These are phyloP conservation scores for Ectobius pallidus DNA, from an alignment of 2,888 invertebrate species.

Conservation along the genomic window DNA sequence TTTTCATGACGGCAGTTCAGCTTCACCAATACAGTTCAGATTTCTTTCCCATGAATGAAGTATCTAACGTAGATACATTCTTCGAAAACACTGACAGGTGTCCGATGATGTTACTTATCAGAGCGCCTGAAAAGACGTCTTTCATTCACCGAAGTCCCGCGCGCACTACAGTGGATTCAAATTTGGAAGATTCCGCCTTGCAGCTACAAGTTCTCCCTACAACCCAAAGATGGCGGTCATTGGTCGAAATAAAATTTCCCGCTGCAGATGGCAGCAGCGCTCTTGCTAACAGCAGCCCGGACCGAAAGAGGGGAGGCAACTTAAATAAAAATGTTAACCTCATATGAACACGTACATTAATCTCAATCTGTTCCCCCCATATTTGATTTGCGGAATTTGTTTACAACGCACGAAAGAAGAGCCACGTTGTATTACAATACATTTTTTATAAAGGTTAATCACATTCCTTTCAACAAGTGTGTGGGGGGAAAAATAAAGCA, in stretches of 20 bases:
- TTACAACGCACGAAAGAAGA: too few relatives aligned
- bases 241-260: not conserved
- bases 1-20: not conserved
- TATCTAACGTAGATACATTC: not conserved
- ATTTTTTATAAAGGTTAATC: too few relatives aligned
- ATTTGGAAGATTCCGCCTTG: constrained; percentile 21
- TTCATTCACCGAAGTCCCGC: constrained; percentile 8
- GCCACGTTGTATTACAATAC: too few relatives aligned
- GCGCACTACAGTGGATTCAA: constrained; percentile 16
- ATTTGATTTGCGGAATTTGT: too few relatives aligned
- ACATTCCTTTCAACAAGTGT: too few relatives aligned
- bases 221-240: too few relatives aligned
- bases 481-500: too few relatives aligned
- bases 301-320: too few relatives aligned
- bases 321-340: too few relatives aligned
- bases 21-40: not conserved
- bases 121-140: not conserved
- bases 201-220: not conserved
- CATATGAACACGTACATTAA: too few relatives aligned
- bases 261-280: not conserved
- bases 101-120: not conserved
- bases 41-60: too few relatives aligned
- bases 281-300: not conserved
- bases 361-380: too few relatives aligned
- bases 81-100: not conserved